A percentile compares a stretch with the other conserved stretches of the same genome.
Evolutionary conservation across 2,888 invertebrate species (phyloP).

Genomic region (Drosophila monieri): DNA sequence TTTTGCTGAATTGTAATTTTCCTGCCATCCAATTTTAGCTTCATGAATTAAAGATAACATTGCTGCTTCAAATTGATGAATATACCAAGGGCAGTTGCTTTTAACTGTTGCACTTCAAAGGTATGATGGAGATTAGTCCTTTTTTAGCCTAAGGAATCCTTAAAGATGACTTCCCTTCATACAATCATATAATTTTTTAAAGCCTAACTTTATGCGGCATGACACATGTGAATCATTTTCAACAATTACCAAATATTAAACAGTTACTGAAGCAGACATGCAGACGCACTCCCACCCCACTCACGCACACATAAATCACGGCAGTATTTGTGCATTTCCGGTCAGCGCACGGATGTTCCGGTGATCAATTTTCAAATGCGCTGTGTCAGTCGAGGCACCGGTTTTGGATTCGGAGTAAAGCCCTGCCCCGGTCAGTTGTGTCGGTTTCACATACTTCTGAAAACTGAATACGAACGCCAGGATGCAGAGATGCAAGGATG

Average conservation of each 20-base stretch:
- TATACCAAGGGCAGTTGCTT: background rate
- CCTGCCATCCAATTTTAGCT: slow-evolving; percentile 43
- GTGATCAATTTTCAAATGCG: slow-evolving; percentile 77
- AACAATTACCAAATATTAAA: slow-evolving; percentile 51
- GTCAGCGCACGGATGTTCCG: slow-evolving; percentile 78
- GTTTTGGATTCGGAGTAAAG: slow-evolving; percentile 6
- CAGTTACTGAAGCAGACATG: slow-evolving; percentile 39
- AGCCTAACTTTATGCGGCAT: slow-evolving; percentile 11
- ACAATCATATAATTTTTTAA: background rate
- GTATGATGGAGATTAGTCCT: too few species aligned
- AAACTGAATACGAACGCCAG: slow-evolving; percentile 2
- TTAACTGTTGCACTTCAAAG: background rate
- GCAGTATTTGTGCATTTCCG: slow-evolving; percentile 76
- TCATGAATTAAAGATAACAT: slow-evolving; percentile 24
- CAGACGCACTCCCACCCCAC: slow-evolving; percentile 11
- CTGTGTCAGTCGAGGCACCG: slow-evolving; percentile 60
- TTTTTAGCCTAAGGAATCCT: too few species aligned
- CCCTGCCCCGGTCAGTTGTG: slow-evolving; percentile 17
- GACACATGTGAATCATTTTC: slow-evolving; percentile 20
- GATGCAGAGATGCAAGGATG: too few species aligned
- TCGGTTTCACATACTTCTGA: slow-evolving; percentile 6
- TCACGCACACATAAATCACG: slow-evolving; percentile 47
- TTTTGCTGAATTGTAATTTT: slow-evolving; percentile 53
- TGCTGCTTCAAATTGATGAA: slow-evolving; percentile 5
- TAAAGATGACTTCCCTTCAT: too few species aligned